These are phyloP conservation scores for Copsychus sechellarum DNA, from an alignment of 2,113 vertebrate genomes.

Conservation along the genomic window DNA sequence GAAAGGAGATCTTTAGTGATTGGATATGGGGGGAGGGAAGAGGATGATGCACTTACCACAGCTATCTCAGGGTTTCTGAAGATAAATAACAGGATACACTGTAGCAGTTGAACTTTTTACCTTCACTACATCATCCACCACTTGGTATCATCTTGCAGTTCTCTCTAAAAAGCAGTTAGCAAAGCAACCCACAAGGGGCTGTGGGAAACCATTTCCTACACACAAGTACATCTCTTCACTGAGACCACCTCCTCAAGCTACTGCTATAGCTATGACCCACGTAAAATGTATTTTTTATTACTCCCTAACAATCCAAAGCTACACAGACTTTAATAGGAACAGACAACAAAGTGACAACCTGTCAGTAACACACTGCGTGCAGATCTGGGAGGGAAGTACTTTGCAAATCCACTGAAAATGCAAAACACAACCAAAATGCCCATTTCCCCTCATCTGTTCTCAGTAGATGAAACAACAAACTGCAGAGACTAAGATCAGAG, in stretches of 20 bases:
- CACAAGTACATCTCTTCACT: background rate
- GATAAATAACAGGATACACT: background rate
- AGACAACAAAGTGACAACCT: background rate
- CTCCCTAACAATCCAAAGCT: background rate
- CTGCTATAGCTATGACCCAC: background rate
- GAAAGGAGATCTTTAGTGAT: background rate
- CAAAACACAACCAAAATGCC: background rate
- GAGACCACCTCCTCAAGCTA: background rate
- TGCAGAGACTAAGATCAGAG: background rate
- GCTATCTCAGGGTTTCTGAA: background rate
- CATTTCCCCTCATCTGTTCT: conserved; percentile 9
- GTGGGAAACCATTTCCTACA: background rate
- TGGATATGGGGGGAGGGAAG: background rate
- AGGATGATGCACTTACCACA: background rate
- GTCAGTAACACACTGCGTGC: background rate
- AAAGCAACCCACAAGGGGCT: background rate
- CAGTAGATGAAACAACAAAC: background rate
- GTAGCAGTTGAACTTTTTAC: background rate
- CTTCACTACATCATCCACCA: background rate
- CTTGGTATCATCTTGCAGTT: background rate
- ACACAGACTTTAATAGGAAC: background rate
- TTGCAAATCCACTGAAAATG: background rate
- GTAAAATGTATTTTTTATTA: background rate
- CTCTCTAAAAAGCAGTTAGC: background rate
- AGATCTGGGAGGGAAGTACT: background rate